Base-by-base conservation (phyloP, 2,888 invertebrate genomes). In the Trisateles emortualis region DNA sequence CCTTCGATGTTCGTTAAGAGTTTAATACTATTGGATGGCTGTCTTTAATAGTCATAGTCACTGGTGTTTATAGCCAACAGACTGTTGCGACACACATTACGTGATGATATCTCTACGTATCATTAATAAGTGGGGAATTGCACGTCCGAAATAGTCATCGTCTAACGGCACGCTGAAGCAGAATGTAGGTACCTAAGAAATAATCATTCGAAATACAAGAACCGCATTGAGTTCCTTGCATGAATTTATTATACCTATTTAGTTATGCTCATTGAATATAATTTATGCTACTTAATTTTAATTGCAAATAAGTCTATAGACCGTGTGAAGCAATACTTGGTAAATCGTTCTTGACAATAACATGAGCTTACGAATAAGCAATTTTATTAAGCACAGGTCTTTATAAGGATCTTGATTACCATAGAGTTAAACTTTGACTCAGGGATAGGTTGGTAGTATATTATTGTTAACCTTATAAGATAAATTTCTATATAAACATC, bases 71-170 rank as follows among this genome's bases (percentile, higher is more conserved):
- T 76, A 74, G 64, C 72, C 71, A 79, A 79, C 77, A 64, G 64
- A 52, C 57, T 54, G 67, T 78, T 77, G 78, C 71, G 65, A 75
- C 78, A 79, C 62, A 74, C 61, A 77, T 79, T 75, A 72, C 76
- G 70, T 72, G 70, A 65, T 66, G 64, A 45, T 51, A 51, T 55
- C 59, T 71, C 64, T 59, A 74, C 75, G 70, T 62, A 62, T 69
- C 60, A 72, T 69, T 59, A 70, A 66, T 69, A 55, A 62, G 55
- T 62, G 55, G 59, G 58, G 64, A 68, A 74, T 75, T 65, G 64
- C 68, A 76, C 69, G 69, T 68, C 40, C 48, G 40, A 68, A 64
- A 67, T 47, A 44, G 48, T 55, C 55, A 54, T 58, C 53, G 46
- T 48, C 17, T 49, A 58, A 53, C 40, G 44, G n/a, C n/a, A 48